Conservation (phyloP, 2,797 vertebrate genomes). For the Ceryle rudis region DNA sequence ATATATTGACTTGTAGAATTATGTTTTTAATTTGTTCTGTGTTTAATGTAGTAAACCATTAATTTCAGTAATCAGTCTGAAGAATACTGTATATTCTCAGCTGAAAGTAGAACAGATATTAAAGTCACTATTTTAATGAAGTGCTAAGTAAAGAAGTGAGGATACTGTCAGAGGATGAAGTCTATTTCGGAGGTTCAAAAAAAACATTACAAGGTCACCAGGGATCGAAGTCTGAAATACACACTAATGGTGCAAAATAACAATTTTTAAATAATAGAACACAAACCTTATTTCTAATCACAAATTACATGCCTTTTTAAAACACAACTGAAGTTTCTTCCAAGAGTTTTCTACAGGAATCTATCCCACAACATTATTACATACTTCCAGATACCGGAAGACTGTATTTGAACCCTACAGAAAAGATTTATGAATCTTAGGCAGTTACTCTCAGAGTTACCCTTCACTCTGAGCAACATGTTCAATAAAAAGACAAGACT, state of each 20-base stretch:
- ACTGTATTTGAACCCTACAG: background rate
- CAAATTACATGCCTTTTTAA: background rate
- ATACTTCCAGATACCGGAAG: background rate
- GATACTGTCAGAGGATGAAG: background rate
- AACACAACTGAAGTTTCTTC: background rate
- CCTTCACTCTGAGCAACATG: background rate
- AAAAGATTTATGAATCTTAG: background rate
- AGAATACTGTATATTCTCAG: background rate
- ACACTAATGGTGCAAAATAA: background rate
- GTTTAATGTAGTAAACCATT: background rate
- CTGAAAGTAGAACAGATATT: background rate
- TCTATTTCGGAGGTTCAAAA: background rate
- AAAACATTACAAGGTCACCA: background rate
- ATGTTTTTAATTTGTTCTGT: background rate
- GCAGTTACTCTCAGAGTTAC: background rate
- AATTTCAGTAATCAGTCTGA: background rate
- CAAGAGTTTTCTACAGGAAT: background rate
- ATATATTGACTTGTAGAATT: background rate
- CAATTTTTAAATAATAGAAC: background rate
- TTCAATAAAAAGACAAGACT: background rate
- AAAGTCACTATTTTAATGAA: background rate
- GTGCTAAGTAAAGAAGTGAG: background rate
- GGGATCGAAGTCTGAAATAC: background rate
- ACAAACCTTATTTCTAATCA: background rate
- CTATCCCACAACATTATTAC: background rate